Base-by-base conservation (phyloP, 2,888 invertebrate species). In the Electrophaes corylata region DNA sequence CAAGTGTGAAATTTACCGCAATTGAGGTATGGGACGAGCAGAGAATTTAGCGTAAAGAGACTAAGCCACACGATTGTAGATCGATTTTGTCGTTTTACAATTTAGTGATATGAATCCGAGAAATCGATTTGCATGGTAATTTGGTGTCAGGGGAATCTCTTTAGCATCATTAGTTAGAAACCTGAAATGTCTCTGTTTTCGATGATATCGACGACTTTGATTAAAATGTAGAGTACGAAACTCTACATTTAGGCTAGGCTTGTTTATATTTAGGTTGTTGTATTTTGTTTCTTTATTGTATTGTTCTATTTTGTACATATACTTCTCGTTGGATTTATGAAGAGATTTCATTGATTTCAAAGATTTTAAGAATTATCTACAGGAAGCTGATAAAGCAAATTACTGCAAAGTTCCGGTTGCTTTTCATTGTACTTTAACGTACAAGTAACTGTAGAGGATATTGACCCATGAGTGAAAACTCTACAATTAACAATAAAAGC, bases 391-490 rank as follows among this genome's bases (percentile, higher is more conserved):
- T 31, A 31, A n/a, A 31, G 4, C 6, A 12, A 14, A 6, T 12
- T 14, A 14, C 35, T 31, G 4, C n/a, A 1, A 5, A 16, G 23
- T 47, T 33, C 11, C 10, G 19, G 23, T 35, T 35, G 35, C 23
- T 51, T 43, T 35, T 19, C 12, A 50, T 19, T 49, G 26, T 14
- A 19, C 10, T 4, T 14, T 16, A 19, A 6, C 31, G 20, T 23
- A 26, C 5, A 35, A 35, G 43, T 44, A 45, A 18, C 16, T 31
- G 26, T 14, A 50, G 4, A 18, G 63, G 78, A 69, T 65, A 54
- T 74, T 75, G 75, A 79, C 75, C 77, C 65, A 71, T 70, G 74
- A 78, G 82, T 80, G 81, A 82, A 85, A 81, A 74, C 71, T 63
- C 62, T 69, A 66, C 61, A 66, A 68, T 71, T 71, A 69, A 79